These are phyloP conservation scores for Seira ritae DNA, from an alignment of 2,888 invertebrate genomes.

Conservation along the genomic window DNA sequence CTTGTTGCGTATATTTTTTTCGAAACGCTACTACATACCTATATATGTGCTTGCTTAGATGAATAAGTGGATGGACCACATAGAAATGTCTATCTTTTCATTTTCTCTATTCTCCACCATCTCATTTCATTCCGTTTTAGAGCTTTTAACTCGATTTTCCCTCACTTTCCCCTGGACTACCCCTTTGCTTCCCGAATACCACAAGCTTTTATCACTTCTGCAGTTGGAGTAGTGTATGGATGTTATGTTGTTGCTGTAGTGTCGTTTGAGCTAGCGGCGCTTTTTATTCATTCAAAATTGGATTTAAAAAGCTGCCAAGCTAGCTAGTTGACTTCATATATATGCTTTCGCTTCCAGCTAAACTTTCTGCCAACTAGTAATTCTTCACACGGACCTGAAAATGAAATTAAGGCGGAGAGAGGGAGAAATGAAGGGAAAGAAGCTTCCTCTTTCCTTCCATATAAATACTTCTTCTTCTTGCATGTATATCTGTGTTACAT, in stretches of 20 bases:
- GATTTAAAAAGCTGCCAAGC: conserved; percentile 34
- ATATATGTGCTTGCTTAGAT: not conserved
- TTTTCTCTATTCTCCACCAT: not conserved
- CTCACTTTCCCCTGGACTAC: conserved; percentile 31
- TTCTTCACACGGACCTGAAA: conserved; percentile 5
- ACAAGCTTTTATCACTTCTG: conserved; percentile 3
- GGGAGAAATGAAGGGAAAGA: not conserved
- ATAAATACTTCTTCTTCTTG: not conserved
- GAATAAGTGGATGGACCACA: conserved; percentile 28
- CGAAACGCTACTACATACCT: too few species aligned
- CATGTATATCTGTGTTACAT: not conserved
- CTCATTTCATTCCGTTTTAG: conserved; percentile 31
- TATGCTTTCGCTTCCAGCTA: conserved; percentile 16
- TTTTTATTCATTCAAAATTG: conserved; percentile 31
- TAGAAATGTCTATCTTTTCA: not conserved
- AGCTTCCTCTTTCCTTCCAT: not conserved
- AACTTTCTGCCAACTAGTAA: conserved; percentile 1
- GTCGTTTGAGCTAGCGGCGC: not conserved
- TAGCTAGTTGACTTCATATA: not conserved
- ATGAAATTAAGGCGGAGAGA: conserved; percentile 24
- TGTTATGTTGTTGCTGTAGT: not conserved
- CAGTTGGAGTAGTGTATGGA: too few species aligned
- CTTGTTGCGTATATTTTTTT: conserved; percentile 12
- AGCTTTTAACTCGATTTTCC: conserved; percentile 52
- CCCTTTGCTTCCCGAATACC: not conserved